Evolutionary conservation across 2,888 invertebrate species (phyloP).

Genomic region (Orthonevra nobilis): DNA sequence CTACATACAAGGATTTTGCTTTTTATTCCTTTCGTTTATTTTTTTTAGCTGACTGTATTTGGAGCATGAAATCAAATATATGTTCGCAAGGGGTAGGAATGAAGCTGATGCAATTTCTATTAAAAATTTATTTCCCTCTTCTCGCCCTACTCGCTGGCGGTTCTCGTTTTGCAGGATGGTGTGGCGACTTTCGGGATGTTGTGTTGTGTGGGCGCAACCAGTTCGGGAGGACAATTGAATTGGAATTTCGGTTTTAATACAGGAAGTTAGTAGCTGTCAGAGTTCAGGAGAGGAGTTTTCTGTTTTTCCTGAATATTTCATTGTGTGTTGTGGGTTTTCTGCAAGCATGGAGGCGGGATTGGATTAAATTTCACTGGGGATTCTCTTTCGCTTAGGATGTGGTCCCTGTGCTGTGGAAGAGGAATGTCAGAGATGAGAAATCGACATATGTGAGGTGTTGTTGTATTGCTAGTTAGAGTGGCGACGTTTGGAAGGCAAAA

Average conservation of each 20-base stretch:
- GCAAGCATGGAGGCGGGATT: not conserved
- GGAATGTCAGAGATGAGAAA: slow-evolving; percentile 44
- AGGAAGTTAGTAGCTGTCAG: slow-evolving; percentile 70
- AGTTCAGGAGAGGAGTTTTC: slow-evolving; percentile 53
- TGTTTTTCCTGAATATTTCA: slow-evolving; percentile 63
- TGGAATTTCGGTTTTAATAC: slow-evolving; percentile 68
- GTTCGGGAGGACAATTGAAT: slow-evolving; percentile 66
- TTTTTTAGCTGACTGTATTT: slow-evolving; percentile 40
- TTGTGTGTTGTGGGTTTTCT: slow-evolving; percentile 46
- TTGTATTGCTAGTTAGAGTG: not conserved
- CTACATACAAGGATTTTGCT: slow-evolving; percentile 3
- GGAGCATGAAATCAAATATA: slow-evolving; percentile 65
- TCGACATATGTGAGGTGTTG: slow-evolving; percentile 45
- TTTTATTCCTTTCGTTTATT: slow-evolving; percentile 4
- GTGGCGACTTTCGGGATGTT: slow-evolving; percentile 1
- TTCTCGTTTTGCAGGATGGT: not conserved
- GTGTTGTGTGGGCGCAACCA: slow-evolving; percentile 40
- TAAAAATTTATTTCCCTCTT: slow-evolving; percentile 60
- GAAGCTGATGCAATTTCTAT: slow-evolving; percentile 58
- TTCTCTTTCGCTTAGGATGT: slow-evolving; percentile 38
- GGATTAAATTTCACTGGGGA: slow-evolving; percentile 54
- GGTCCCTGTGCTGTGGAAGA: slow-evolving; percentile 1
- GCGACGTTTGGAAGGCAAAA: not conserved
- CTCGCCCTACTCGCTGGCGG: slow-evolving; percentile 2
- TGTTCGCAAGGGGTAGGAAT: slow-evolving; percentile 7